Evolutionary conservation across 2,113 vertebrate species (phyloP), one percentile per base, ranked within the genome.

Genomic region (Aix galericulata): DNA sequence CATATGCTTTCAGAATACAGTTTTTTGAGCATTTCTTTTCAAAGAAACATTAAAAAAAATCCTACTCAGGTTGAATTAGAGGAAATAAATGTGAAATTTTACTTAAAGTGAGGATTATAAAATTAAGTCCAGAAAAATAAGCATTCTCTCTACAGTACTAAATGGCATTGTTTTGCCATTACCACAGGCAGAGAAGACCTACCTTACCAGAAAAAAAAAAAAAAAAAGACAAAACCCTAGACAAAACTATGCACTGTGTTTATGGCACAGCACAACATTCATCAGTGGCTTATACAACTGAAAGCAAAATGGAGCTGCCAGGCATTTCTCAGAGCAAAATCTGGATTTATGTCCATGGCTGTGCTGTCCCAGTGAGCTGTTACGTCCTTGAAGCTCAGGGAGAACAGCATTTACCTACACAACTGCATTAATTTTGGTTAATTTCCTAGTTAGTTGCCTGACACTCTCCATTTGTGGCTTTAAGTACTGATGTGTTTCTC

Each of bases 281-380:
- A 86, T 20, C 50, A 13, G 38, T 59, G 13, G n/a, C 10, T 77
- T 36, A 44, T 4, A 16, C 14, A 75, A 44, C 53, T n/a, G 66
- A 59, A 91, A 89, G 53, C 22, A 23, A 86, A 60, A n/a, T 21
- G 1, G 2, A 55, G 20, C 36, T 60, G 11, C n/a, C 9, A 29
- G 21, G 18, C 20, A 13, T 48, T 42, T 64, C 44, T 36, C 46
- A 38, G 27, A 25, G 14, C 44, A 52, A 59, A 52, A 40, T 23
- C 22, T 38, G 36, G 40, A 53, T 1, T 3, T 4, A 25, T 10
- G 23, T n/a, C 25, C 84, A 0, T 40, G 2, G 5, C 20, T 77
- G 29, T 29, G 9, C 15, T 64, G 44, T n/a, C 6, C 32, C 48
- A 81, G 53, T 53, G 22, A 76, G 11, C 7, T 76, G 7, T 58